Percentiles rank a stretch among this genome's conserved stretches.
Evolutionary conservation across 1,140 invertebrate species (phyloP).

Genomic region (Drosophila quadrilineata): DNA sequence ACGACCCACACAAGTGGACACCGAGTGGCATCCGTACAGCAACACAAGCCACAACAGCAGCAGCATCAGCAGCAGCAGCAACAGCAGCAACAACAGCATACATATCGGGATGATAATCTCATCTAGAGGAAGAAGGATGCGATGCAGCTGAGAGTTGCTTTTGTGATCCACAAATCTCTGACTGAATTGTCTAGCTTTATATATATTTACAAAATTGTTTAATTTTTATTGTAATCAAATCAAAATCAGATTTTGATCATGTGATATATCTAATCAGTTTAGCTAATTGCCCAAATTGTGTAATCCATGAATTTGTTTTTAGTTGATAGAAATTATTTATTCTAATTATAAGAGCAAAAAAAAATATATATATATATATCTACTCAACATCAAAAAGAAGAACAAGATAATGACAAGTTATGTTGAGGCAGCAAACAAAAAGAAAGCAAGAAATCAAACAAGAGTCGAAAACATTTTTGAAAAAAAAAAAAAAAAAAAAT

Average conservation of each 20-base stretch:
- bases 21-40: conserved; percentile 11
- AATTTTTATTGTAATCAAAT: conserved; percentile 3
- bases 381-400: conserved; percentile 14
- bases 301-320: conserved; percentile 46
- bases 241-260: conserved; percentile 45
- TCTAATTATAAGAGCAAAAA: conserved; percentile 55
- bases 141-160: not conserved
- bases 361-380: no score
- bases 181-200: conserved; percentile 74
- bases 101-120: conserved; percentile 63
- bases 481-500: no score
- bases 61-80: conserved; percentile 7
- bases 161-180: conserved; percentile 22
- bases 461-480: conserved; percentile 35
- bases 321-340: conserved; percentile 67
- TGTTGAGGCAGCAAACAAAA: conserved; percentile 36
- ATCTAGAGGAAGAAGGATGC: no score
- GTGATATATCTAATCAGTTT: conserved; percentile 64
- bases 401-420: not conserved
- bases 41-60: conserved; percentile 15
- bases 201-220: conserved; percentile 2
- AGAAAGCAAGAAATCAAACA: conserved; percentile 52
- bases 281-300: conserved; percentile 36
- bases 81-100: conserved; percentile 24
- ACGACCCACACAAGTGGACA: not conserved